phyloP scores from a whole-genome alignment of 2,797 vertebrate species.

The Anomalospiza imberbis region DNA sequence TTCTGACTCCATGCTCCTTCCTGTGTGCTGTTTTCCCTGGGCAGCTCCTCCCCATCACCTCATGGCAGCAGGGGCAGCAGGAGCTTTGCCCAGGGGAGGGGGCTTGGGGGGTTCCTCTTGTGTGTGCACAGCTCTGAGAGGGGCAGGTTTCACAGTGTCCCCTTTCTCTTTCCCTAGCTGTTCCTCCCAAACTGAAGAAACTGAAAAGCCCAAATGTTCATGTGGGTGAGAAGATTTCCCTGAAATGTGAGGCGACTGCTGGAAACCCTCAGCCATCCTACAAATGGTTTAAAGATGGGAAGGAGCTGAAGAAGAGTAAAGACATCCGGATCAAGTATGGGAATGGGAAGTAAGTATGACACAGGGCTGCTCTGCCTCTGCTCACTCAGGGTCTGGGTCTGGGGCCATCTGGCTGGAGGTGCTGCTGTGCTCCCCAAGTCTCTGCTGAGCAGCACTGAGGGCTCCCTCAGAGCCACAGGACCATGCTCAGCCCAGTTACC shows the following conservation, averaged over 20 bases:
- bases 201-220: conserved; percentile 86
- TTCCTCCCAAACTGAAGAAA: conserved; percentile 89
- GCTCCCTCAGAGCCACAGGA: neutral
- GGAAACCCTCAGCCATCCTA: conserved; percentile 87
- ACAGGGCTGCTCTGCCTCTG: neutral
- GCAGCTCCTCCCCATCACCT: neutral
- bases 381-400: neutral
- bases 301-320: conserved; percentile 88
- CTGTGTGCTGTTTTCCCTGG: neutral
- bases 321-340: conserved; percentile 87
- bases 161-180: conserved; percentile 69
- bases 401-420: neutral
- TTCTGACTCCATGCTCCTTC: neutral
- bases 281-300: conserved; percentile 96
- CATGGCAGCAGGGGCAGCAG: rapidly evolving
- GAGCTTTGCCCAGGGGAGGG: neutral
- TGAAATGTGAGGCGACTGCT: conserved; percentile 89
- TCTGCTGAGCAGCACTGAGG: neutral
- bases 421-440: neutral
- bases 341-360: conserved; percentile 82
- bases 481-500: neutral
- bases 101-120: rapidly evolving
- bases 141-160: neutral
- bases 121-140: neutral
- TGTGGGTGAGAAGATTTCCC: conserved; percentile 85